Evolutionary conservation across 2,797 vertebrate genomes (phyloP).

Genomic region (Darevskia nairensis): DNA sequence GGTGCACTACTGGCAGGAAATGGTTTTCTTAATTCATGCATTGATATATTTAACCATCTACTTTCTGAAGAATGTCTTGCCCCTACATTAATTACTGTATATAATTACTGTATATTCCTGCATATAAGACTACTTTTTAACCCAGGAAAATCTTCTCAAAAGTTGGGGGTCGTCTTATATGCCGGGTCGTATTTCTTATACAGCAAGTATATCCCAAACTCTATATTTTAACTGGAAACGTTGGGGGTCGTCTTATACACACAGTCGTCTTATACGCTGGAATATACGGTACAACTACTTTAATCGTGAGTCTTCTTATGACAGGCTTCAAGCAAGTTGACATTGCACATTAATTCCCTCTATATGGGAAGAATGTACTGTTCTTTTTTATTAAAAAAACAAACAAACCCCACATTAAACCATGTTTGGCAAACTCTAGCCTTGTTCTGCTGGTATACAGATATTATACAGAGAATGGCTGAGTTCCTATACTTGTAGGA

Average conservation of each 20-base stretch:
- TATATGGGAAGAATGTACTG: slow-evolving; percentile 18
- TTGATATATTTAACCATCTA: neutral
- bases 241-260: too few species aligned
- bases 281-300: slow-evolving; percentile 11
- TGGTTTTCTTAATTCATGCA: neutral
- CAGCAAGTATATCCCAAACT: too few species aligned
- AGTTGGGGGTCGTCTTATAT: too few species aligned
- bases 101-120: too few species aligned
- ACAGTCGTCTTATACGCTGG: too few species aligned
- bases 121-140: too few species aligned
- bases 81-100: slow-evolving; percentile 25
- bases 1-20: neutral
- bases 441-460: slow-evolving; percentile 33
- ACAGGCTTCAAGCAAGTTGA: slow-evolving; percentile 43
- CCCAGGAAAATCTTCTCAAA: too few species aligned
- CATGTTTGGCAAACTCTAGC: slow-evolving; percentile 1
- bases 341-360: neutral
- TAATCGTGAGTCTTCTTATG: slow-evolving; percentile 20
- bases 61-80: neutral
- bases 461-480: slow-evolving; percentile 27
- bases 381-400: neutral
- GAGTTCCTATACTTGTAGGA: neutral
- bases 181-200: too few species aligned
- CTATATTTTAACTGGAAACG: too few species aligned
- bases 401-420: slow-evolving; percentile 30